Conservation (phyloP, 2,797 vertebrate genomes). For the Meda fulgida region DNA sequence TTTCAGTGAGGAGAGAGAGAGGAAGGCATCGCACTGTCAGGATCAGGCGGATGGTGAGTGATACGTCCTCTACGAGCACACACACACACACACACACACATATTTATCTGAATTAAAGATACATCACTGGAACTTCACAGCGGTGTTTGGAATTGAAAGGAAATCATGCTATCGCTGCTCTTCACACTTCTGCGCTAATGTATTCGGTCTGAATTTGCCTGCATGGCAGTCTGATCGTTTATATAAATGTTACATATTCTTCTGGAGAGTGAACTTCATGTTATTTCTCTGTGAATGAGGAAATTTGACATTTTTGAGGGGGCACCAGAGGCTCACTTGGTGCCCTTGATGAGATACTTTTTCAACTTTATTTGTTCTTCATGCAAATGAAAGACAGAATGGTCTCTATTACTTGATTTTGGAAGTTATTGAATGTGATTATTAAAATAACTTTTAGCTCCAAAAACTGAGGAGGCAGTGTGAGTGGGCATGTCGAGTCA, state of each 20-base stretch:
- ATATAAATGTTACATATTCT: conserved; percentile 18
- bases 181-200: conserved; percentile 27
- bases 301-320: not conserved
- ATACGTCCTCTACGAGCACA: conserved; percentile 29
- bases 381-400: not conserved
- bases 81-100: not conserved
- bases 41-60: conserved; percentile 87
- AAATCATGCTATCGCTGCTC: not conserved
- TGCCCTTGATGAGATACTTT: conserved; percentile 2
- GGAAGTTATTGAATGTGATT: not conserved
- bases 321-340: not conserved
- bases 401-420: not conserved
- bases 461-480: not conserved
- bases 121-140: conserved; percentile 11
- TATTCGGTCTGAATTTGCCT: conserved; percentile 9
- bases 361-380: not conserved
- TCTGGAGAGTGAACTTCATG: not conserved
- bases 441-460: not conserved
- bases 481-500: not conserved
- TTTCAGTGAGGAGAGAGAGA: conserved; percentile 84
- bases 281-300: conserved; percentile 5
- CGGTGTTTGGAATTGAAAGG: conserved; percentile 3
- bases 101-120: not conserved
- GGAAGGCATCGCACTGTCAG: conserved; percentile 76
- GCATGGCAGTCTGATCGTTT: not conserved